Evolutionary conservation across 2,888 invertebrate species (phyloP).

Genomic region (Dugesia japonica): DNA sequence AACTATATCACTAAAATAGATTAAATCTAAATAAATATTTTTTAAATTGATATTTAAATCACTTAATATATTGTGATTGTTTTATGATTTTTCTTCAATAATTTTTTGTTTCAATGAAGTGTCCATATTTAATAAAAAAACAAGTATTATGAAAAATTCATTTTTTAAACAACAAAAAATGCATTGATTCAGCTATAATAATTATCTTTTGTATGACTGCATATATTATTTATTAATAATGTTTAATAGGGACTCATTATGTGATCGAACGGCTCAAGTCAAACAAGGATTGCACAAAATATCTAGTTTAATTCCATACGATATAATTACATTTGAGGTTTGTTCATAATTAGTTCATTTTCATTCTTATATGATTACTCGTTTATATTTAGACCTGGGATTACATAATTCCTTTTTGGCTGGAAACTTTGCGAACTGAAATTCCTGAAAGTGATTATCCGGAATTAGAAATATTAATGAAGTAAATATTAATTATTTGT

Average conservation of each 20-base stretch:
- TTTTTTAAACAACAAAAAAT: too few species aligned
- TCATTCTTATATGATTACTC: background rate
- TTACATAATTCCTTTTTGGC: constrained; percentile 94
- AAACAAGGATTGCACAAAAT: constrained; percentile 82
- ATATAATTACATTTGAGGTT: constrained; percentile 80
- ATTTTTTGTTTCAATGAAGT: too few species aligned
- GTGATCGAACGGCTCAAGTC: constrained; percentile 62
- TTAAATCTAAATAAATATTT: too few species aligned
- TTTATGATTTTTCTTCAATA: too few species aligned
- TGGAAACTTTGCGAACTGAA: constrained; percentile 71
- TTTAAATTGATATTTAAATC: too few species aligned
- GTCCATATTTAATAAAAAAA: too few species aligned
- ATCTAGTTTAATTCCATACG: constrained; percentile 88
- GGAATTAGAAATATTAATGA: constrained; percentile 65
- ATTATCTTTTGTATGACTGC: too few species aligned
- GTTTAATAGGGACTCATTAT: constrained; percentile 16
- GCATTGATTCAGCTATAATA: too few species aligned
- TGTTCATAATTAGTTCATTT: constrained; percentile 7
- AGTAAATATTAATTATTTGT: constrained; percentile 52
- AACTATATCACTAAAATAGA: too few species aligned
- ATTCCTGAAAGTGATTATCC: constrained; percentile 61
- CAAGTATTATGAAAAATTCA: too few species aligned
- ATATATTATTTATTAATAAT: too few species aligned
- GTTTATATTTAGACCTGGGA: constrained; percentile 59
- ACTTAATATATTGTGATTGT: too few species aligned